Evolutionary conservation across 2,113 vertebrate genomes (phyloP), one percentile per base, ranked within the genome.

Genomic region (Stigmatopora argus): DNA sequence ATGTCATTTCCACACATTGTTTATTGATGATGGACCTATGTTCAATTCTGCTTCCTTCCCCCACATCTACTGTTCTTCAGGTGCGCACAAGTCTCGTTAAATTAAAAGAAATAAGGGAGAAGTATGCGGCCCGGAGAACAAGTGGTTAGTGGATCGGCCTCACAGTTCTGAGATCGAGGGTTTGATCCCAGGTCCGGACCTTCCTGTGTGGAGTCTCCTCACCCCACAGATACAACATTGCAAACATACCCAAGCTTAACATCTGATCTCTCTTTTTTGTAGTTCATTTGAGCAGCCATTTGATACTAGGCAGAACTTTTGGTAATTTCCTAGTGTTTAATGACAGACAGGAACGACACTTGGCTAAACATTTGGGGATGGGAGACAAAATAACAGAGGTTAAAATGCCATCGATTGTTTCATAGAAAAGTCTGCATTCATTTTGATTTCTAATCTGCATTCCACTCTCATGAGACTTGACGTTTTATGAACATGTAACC

Each of bases 1-100:
- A 31, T 62, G 66, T 67, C 72, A 74, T 72, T 35, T 53, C 69
- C 52, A 8, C 5, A 18, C 57, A 57, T 59, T 71, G 31, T 73
- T 73, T 61, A 65, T 72, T 73, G 58, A 49, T 53, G 31, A 7
- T 65, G 19, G 35, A 75, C 46, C n/a, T 45, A 58, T 57, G n/a
- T 31, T 31, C 26, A 31, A 31, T 69, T 69, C 71, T 60, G 23
- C 15, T 38, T 52, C 57, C 31, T 65, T 63, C 65, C 47, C 56
- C 60, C 57, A 52, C 59, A 4, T 53, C 49, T 44, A 64, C 47
- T 12, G 26, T 63, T 65, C 64, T 72, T 62, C 66, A 64, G 41
- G 64, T 67, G 68, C 70, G 69, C 64, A 31, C 26, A 31, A 31
- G 26, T 31, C 26, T 31, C 26, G 26, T 31, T 31, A 31, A 31